Evolutionary conservation across 2,888 invertebrate species (phyloP).

Genomic region (Plagodis pulveraria): DNA sequence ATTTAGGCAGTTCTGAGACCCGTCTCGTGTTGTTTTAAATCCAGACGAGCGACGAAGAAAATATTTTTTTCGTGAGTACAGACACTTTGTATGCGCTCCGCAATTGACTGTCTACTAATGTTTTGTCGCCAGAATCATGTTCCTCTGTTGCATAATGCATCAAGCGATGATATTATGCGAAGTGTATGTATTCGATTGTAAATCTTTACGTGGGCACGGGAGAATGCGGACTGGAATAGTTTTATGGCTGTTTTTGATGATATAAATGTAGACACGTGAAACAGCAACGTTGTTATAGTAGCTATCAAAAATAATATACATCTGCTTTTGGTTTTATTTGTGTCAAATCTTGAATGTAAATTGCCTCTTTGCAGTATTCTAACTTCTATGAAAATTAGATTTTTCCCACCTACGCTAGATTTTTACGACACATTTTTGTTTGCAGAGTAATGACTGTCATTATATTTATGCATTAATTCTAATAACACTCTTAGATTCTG

Average conservation of each 20-base stretch:
- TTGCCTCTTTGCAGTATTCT: too few species aligned
- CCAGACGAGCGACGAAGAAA: neutral
- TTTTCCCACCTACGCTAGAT: too few species aligned
- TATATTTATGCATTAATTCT: too few species aligned
- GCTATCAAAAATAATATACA: too few species aligned
- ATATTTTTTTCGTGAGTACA: slow-evolving; percentile 1
- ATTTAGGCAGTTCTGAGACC: too few species aligned
- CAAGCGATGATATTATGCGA: slow-evolving; percentile 49
- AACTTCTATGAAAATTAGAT: too few species aligned
- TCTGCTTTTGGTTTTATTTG: too few species aligned
- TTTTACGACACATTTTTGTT: too few species aligned
- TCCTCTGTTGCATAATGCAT: slow-evolving; percentile 70
- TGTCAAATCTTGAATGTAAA: too few species aligned
- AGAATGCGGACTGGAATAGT: slow-evolving; percentile 31
- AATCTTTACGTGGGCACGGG: slow-evolving; percentile 31
- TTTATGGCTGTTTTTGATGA: slow-evolving; percentile 14
- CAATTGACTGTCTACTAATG: slow-evolving; percentile 67
- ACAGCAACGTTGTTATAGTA: neutral
- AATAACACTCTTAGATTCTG: too few species aligned
- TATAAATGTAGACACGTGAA: slow-evolving; percentile 1
- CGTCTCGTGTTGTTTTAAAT: too few species aligned
- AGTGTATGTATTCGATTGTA: slow-evolving; percentile 47
- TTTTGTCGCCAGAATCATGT: slow-evolving; percentile 67
- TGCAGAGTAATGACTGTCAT: too few species aligned
- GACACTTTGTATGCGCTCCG: slow-evolving; percentile 59